Evolutionary conservation across 1,140 invertebrate genomes (phyloP), one percentile per base, ranked within the genome.

Genomic region (Alviniconcha marisindica): DNA sequence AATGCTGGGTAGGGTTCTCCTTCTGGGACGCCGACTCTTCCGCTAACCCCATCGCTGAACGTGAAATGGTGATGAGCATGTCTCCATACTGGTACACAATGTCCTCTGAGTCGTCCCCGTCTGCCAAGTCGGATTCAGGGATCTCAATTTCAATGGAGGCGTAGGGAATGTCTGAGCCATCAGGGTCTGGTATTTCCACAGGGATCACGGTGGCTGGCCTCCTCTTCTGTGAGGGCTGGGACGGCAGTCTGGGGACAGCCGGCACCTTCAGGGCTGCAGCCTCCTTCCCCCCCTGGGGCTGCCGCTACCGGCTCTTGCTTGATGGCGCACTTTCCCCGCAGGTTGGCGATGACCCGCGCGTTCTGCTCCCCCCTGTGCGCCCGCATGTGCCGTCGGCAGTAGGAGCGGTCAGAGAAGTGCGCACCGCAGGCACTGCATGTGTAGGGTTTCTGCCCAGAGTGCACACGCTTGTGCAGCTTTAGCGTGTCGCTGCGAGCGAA

Each of bases 381-480:
- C 0, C 31, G 10, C 3, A 69, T 60, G 38, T 80, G 78, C 2
- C 78, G 78, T 18, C 78, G 78, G 33, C 78, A 80, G 31, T 80
- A 60, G 1, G 51, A 60, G 18, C 78, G 78, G 40, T 80, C 78
- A 10, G 78, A 36, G 40, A 80, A 80, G 36, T 14, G 12, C 38
- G 24, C n/a, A 2, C 31, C 7, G 40, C 78, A 80, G 4, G n/a
- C 78, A 5, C 78, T 60, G 40, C 78, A 80, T 15, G 40, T 5
- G 36, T 78, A 93, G 15, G 90, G 92, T 87, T 93, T 93, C 56
- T 91, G 91, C 31, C 90, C 92, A 28, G 91, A 92, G 79, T 93
- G 92, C 3, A 95, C 96, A 91, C 96, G 95, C 87, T 96, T 93
- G 94, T 89, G 96, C 95, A 94, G 96, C 96, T 92, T 97, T 97